Conservation (phyloP, 2,113 vertebrate genomes). For the Edolisoma coerulescens region DNA sequence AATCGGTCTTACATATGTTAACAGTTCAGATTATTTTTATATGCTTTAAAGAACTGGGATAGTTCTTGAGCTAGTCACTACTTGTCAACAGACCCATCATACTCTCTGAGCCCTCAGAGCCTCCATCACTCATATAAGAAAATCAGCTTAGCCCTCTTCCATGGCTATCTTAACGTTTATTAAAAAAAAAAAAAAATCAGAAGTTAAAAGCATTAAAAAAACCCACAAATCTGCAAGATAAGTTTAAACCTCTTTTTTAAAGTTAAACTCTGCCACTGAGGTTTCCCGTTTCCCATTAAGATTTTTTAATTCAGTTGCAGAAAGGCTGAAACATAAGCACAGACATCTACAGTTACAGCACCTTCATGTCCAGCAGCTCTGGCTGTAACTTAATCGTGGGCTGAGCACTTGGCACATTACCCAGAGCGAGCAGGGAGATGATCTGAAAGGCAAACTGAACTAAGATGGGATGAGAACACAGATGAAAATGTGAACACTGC, state of each 20-base stretch:
- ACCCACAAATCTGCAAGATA: not conserved
- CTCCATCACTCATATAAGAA: not conserved
- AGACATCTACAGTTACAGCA: not conserved
- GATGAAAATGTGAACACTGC: not conserved
- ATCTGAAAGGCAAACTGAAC: not conserved
- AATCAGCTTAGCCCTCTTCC: not conserved
- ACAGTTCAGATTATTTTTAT: not conserved
- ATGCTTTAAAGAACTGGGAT: not conserved
- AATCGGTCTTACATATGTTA: not conserved
- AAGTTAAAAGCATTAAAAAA: not conserved
- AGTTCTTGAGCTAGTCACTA: not conserved
- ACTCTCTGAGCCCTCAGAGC: not conserved
- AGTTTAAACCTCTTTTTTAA: not conserved
- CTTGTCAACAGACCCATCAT: not conserved
- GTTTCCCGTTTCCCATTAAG: not conserved
- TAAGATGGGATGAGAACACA: not conserved
- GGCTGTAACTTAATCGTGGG: not conserved
- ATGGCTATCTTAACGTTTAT: not conserved
- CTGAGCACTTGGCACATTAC: not conserved
- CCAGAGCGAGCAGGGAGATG: not conserved
- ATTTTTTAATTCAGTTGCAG: not conserved
- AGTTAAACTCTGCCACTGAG: not conserved
- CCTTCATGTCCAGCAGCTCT: not conserved
- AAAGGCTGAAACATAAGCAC: not conserved
- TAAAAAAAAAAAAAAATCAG: not conserved